Evolutionary conservation across 2,888 invertebrate species (phyloP).

Genomic region (Mythimna loreyi): DNA sequence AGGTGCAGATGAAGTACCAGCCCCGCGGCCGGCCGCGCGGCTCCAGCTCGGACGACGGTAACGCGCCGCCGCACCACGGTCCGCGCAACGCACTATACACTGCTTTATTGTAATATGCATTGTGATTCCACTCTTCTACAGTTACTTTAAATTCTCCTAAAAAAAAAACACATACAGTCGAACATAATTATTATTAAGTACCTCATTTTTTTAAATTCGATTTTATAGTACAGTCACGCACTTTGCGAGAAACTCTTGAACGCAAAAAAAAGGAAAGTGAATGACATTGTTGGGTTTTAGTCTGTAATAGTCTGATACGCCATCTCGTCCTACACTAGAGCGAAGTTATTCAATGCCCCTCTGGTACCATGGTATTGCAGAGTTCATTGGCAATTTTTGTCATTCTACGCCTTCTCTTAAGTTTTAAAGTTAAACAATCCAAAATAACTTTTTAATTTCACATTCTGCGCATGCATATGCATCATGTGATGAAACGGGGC

Average conservation of each 20-base stretch:
- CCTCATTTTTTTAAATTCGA: no score
- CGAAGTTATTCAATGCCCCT: neutral
- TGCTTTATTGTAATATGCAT: constrained; percentile 44
- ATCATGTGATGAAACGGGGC: no score
- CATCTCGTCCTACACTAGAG: no score
- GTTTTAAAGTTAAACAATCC: neutral
- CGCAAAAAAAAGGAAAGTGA: no score
- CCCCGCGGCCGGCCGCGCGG: constrained; percentile 97
- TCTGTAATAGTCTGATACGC: no score
- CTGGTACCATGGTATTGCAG: neutral
- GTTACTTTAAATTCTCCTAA: neutral
- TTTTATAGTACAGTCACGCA: no score
- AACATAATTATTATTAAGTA: no score
- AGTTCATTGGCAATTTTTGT: neutral
- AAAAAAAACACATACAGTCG: neutral
- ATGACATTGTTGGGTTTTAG: no score
- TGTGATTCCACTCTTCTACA: constrained; percentile 18
- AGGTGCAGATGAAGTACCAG: constrained; percentile 99
- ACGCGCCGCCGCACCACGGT: constrained; percentile 84
- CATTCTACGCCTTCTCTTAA: neutral
- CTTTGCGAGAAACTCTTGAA: no score
- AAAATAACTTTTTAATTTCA: no score
- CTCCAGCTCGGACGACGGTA: constrained; percentile 98
- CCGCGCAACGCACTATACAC: constrained; percentile 64
- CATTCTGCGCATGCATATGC: no score